These are phyloP conservation scores for Cydia amplana DNA, from an alignment of 1,140 invertebrate genomes.

Conservation along the genomic window DNA sequence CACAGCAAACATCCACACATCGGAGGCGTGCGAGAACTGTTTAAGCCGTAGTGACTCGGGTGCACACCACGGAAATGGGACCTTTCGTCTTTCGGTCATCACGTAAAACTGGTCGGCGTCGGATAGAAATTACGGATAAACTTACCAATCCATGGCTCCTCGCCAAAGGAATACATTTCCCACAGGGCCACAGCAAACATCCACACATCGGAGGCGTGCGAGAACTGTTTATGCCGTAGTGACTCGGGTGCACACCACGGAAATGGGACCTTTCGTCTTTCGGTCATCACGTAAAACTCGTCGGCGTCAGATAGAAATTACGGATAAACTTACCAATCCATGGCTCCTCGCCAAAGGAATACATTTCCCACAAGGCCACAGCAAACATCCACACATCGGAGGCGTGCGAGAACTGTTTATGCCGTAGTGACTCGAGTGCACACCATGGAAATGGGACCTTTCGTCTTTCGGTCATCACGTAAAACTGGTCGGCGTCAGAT, in stretches of 20 bases:
- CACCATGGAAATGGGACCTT: constrained; percentile 99
- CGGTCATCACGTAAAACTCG: constrained; percentile 87
- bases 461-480: constrained; percentile 98
- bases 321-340: too few relatives aligned
- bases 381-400: constrained; percentile 96
- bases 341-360: constrained; percentile 96
- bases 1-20: constrained; percentile 95
- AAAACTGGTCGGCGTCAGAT: constrained; percentile 97
- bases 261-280: constrained; percentile 32
- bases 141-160: constrained; percentile 95
- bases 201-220: constrained; percentile 95
- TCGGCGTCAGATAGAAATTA: constrained; percentile 92
- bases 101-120: constrained; percentile 96
- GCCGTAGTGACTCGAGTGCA: constrained; percentile 93
- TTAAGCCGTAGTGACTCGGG: constrained; percentile 92
- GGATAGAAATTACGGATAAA: too few relatives aligned
- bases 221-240: constrained; percentile 91
- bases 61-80: constrained; percentile 93
- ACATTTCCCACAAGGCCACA: constrained; percentile 95
- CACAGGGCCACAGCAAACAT: constrained; percentile 94
- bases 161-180: constrained; percentile 97
- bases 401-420: constrained; percentile 93
- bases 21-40: constrained; percentile 95
- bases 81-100: neutral
- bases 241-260: constrained; percentile 98